These are phyloP conservation scores for Hypanus sabinus DNA, from an alignment of 2,113 vertebrate species.

Conservation along the genomic window DNA sequence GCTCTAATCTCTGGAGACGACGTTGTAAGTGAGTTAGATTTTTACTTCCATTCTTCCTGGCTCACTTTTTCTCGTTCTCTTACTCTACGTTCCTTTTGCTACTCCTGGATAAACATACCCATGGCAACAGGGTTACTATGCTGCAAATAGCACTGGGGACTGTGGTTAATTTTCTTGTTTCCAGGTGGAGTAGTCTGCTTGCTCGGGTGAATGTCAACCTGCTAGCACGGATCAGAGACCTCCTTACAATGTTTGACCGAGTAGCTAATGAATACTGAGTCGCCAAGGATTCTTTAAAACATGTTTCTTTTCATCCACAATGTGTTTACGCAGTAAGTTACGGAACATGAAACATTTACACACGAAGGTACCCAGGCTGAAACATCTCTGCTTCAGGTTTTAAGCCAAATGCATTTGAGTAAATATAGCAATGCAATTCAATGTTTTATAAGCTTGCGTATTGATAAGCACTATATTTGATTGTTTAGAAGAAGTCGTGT, in stretches of 20 bases:
- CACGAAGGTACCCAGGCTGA: not conserved
- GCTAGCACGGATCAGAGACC: not conserved
- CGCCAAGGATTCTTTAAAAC: not conserved
- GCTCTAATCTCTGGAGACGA: not conserved
- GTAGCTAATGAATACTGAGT: not conserved
- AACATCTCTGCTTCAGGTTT: not conserved
- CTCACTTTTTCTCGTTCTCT: not conserved
- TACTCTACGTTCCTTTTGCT: not conserved
- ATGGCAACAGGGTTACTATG: not conserved
- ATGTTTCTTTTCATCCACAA: not conserved
- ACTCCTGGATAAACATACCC: not conserved
- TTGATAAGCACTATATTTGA: not conserved
- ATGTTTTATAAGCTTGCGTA: not conserved
- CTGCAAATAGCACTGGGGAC: not conserved
- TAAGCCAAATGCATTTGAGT: not conserved
- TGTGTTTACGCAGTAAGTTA: constrained; percentile 3
- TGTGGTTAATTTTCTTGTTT: not conserved
- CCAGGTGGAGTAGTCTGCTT: not conserved
- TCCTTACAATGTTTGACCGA: not conserved
- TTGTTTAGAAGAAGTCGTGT: not conserved
- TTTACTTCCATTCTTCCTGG: no score
- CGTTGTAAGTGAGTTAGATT: not conserved
- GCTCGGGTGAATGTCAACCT: not conserved
- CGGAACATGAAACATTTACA: not conserved
- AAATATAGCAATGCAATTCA: not conserved